Evolutionary conservation across 2,888 invertebrate species (phyloP).

Genomic region (Phengaris arion): DNA sequence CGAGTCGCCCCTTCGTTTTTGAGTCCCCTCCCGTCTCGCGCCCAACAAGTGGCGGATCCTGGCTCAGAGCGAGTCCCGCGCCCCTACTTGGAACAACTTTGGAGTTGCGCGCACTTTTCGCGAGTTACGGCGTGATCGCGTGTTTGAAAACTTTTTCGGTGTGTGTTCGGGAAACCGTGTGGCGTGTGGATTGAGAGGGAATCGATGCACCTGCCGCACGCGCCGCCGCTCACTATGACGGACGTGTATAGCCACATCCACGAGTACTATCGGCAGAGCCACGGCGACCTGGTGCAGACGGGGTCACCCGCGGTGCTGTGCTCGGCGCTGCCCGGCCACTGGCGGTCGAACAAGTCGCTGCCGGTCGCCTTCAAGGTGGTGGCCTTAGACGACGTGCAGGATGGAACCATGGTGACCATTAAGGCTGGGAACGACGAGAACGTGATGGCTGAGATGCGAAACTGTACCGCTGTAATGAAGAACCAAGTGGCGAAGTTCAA

Average conservation of each 20-base stretch:
- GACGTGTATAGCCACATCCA: slow-evolving; percentile 87
- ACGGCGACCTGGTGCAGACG: slow-evolving; percentile 95
- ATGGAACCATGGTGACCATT: slow-evolving; percentile 96
- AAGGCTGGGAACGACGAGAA: slow-evolving; percentile 99
- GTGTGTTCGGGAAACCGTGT: slow-evolving; percentile 63
- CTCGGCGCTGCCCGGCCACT: slow-evolving; percentile 95
- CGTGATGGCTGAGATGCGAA: slow-evolving; percentile 95
- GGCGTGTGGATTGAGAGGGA: slow-evolving; percentile 61
- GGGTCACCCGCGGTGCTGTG: slow-evolving; percentile 97
- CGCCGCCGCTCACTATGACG: slow-evolving; percentile 81
- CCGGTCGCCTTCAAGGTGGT: slow-evolving; percentile 98
- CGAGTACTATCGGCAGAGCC: slow-evolving; percentile 91
- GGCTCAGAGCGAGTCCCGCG: slow-evolving; percentile 63
- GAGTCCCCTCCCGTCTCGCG: slow-evolving; percentile 69
- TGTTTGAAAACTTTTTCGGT: slow-evolving; percentile 55
- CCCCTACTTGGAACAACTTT: slow-evolving; percentile 72
- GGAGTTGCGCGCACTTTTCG: slow-evolving; percentile 59
- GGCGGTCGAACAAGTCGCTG: slow-evolving; percentile 98
- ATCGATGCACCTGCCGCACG: slow-evolving; percentile 85
- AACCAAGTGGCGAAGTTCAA: slow-evolving; percentile 99
- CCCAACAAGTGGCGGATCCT: slow-evolving; percentile 71
- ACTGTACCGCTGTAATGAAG: slow-evolving; percentile 96
- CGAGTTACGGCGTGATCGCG: slow-evolving; percentile 59
- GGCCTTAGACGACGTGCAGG: slow-evolving; percentile 93
- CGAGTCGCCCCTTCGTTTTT: slow-evolving; percentile 67